Base-by-base conservation (phyloP, 2,113 vertebrate species). In the Corythaeola cristata region DNA sequence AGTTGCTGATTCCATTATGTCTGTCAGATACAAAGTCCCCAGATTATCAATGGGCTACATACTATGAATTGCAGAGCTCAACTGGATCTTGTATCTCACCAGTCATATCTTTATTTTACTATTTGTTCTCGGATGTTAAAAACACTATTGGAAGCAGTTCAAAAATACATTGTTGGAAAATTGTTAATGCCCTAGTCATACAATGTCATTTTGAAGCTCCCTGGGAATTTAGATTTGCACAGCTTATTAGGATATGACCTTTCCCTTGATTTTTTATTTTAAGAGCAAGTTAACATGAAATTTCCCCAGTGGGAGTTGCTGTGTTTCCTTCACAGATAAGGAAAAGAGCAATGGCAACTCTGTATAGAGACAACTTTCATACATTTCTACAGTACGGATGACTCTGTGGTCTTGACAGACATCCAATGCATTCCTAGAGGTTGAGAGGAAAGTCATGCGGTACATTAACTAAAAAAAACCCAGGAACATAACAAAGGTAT, bases 201-300 rank as follows among this genome's bases (percentile, higher is more conserved):
- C 93, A 96, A 97, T 97, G 98, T 98, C 95, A 98, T 98, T 97
- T 92, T 91, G 94, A 95, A 96, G 97, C 98, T 99, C 98, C 98
- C 98, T 98, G 98, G 98, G 98, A 99, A 99, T 99, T 98, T 97
- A 88, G 85, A 98, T 98, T 98, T 98, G 98, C 97, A 98, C 98
- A 98, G 98, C 97, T 99, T 98, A 98, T 98, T 98, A 99, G 98
- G 98, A 99, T 99, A 96, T 98, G 98, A 99, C 99, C 99, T 98
- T 98, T 99, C 98, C 97, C 98, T 98, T 97, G 98, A 98, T 98
- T 99, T 98, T 98, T 99, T 99, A 98, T 99, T 99, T 99, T 99
- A 99, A 98, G 98, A 98, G 98, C 96, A 68, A 98, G 98, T 98
- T 98, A 98, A 98, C 97, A 96, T 98, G 96, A 98, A 98, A 99